Evolutionary conservation across 2,888 invertebrate genomes (phyloP).

Genomic region (Tenthredo amoena): DNA sequence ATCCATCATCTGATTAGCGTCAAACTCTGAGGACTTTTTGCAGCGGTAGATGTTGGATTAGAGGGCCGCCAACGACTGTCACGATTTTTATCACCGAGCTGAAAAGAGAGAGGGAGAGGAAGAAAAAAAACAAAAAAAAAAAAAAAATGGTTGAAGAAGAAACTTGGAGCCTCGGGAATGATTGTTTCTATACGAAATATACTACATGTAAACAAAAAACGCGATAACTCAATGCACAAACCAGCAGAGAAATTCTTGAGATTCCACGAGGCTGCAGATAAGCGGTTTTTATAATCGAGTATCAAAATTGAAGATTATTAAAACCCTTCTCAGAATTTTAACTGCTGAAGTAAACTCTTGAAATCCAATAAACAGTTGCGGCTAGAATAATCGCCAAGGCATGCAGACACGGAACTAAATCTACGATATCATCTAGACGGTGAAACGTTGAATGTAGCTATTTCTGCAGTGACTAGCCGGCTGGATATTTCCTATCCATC

Average conservation of each 20-base stretch:
- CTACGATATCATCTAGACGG: neutral
- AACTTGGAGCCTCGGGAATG: neutral
- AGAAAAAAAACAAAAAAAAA: neutral
- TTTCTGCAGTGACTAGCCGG: slow-evolving; percentile 10
- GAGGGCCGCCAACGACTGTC: slow-evolving; percentile 29
- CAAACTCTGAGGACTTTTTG: slow-evolving; percentile 28
- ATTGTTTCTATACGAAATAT: slow-evolving; percentile 1
- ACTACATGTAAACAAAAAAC: neutral
- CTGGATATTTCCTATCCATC: slow-evolving; percentile 24
- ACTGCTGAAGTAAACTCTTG: neutral
- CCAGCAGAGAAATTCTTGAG: neutral
- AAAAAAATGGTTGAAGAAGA: neutral
- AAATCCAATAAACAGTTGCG: neutral
- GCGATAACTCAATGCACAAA: neutral
- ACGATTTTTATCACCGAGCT: slow-evolving; percentile 22
- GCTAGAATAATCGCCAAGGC: neutral
- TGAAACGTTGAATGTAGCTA: neutral
- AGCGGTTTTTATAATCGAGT: neutral
- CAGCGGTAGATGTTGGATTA: slow-evolving; percentile 6
- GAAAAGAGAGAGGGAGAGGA: neutral
- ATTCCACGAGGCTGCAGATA: neutral
- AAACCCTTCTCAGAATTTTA: neutral
- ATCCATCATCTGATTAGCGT: slow-evolving; percentile 48
- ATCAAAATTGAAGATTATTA: neutral
- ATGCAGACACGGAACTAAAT: neutral